Conservation (phyloP, 2,797 vertebrate species). For the Gorsachius magnificus region DNA sequence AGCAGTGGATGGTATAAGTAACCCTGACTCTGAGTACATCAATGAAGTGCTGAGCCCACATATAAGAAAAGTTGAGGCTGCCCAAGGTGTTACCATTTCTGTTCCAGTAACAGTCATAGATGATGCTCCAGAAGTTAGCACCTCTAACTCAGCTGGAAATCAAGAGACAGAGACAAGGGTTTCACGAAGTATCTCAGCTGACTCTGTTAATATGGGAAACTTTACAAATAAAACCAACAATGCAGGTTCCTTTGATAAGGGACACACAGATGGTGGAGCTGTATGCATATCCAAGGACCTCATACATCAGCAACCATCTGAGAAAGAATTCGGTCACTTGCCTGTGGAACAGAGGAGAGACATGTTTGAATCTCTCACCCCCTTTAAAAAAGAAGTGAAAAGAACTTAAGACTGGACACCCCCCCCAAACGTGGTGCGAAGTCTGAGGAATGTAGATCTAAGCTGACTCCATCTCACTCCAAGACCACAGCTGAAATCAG, state of each 20-base stretch:
- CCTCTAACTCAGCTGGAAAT: slow-evolving; percentile 16
- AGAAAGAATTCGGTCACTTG: background rate
- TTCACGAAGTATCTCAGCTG: slow-evolving; percentile 53
- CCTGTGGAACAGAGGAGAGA: slow-evolving; percentile 10
- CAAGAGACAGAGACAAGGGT: slow-evolving; percentile 20
- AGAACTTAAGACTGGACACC: background rate
- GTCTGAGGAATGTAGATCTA: background rate
- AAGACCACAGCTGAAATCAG: background rate
- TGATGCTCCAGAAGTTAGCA: slow-evolving; percentile 79
- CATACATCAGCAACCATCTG: background rate
- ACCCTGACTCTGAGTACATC: slow-evolving; percentile 38
- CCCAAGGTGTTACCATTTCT: slow-evolving; percentile 72
- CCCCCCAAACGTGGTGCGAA: background rate
- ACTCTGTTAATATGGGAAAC: slow-evolving; percentile 35
- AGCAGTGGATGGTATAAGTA: slow-evolving; percentile 72
- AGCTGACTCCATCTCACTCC: background rate
- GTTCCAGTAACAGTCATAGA: slow-evolving; percentile 94
- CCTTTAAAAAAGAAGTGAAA: background rate
- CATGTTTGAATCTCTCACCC: background rate
- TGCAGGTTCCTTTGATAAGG: slow-evolving; percentile 68
- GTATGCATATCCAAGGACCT: background rate
- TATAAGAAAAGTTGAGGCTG: slow-evolving; percentile 4
- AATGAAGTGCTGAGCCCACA: slow-evolving; percentile 16
- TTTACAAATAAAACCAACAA: slow-evolving; percentile 84
- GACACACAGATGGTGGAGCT: background rate